Evolutionary conservation across 2,113 vertebrate genomes (phyloP), one percentile per base, ranked within the genome.

Genomic region (Phycodurus eques): DNA sequence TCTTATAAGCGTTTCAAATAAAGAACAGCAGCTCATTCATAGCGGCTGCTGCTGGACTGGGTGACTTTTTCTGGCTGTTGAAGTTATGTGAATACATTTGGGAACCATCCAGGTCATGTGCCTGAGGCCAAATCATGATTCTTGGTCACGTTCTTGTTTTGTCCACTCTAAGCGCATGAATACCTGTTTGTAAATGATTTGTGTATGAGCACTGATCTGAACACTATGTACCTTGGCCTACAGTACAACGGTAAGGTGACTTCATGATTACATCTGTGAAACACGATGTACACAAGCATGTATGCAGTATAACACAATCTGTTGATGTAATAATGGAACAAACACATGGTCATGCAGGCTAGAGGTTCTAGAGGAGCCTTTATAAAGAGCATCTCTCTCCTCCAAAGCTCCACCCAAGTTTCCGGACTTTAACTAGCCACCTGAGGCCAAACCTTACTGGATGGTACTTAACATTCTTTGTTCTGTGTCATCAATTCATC

Each of bases 1-100:
- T 87, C 88, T 88, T 84, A 88, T 88, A 90, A 84, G 76, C 71
- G 22, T 90, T 79, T 83, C 77, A 81, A 64, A 85, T 78, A 83
- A 76, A 72, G 86, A 86, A 83, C 80, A 81, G 79, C 81, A 70
- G 77, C 81, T 87, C 5, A 62, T 78, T 77, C 79, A 63, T 72
- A 31, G 77, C 62, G n/a, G 49, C 72, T 49, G 72, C 31, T 31
- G 65, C 71, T 61, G 14, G 73, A 83, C 72, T 73, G 79, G 80
- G 72, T 77, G 79, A 79, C 80, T 83, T 89, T 86, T 87, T 87
- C 78, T 80, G 68, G 63, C 22, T 5, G 68, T 71, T 66, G 78
- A 72, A 81, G 74, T 51, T 46, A 7, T 68, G 67, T 82, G 83
- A 86, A 83, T 83, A 67, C 81, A 75, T 80, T 73, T 63, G 65